Base-by-base conservation (phyloP, 64 coral and sea anemone genomes). In the Porites australiensis region DNA sequence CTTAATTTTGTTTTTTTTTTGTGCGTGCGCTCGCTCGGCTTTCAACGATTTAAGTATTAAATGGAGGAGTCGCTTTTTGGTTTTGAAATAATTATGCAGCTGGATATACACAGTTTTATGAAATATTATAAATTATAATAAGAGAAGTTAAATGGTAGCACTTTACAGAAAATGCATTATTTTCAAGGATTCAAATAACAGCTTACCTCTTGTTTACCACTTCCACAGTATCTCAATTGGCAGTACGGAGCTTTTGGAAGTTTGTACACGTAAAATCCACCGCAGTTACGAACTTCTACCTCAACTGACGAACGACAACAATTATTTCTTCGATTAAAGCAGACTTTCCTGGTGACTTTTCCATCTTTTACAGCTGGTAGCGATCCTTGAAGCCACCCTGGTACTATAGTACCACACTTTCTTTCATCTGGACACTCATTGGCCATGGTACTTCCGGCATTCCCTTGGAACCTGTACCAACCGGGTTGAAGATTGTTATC, bases 201-300 rank as follows among this genome's bases (percentile, higher is more conserved):
- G 2, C 21, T 13, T 21, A n/a, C 19, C 50, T n/a, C 81, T 47
- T 0, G 45, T 49, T 9, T 67, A 68, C 81, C 73, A 16, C 75
- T 77, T 13, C 87, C 87, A 53, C 87, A 89, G 16, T 77, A 89
- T 77, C 87, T 75, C 61, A 75, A 20, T 22, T 75, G 57, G 20
- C 27, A 89, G 37, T 50, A 66, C 21, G 71, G 62, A 3, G 72
- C 23, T 21, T 72, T 11, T 46, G 4, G 5, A 50, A 96, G 86
- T 7, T 92, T 83, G 70, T 92, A 96, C 19, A 96, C 85, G 23
- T 74, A 84, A 77, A 88, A 96, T 2, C 37, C 72, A 61, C 19
- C 48, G 50, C 94, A 96, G 8, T 88, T 92, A 50, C 94, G 94
- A 13, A 92, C 76, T 79, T 88, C 53, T 47, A 74, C 74, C 11